Evolutionary conservation across 2,797 vertebrate species (phyloP), one percentile per base, ranked within the genome.

Genomic region (Chaetodon trifasciatus): DNA sequence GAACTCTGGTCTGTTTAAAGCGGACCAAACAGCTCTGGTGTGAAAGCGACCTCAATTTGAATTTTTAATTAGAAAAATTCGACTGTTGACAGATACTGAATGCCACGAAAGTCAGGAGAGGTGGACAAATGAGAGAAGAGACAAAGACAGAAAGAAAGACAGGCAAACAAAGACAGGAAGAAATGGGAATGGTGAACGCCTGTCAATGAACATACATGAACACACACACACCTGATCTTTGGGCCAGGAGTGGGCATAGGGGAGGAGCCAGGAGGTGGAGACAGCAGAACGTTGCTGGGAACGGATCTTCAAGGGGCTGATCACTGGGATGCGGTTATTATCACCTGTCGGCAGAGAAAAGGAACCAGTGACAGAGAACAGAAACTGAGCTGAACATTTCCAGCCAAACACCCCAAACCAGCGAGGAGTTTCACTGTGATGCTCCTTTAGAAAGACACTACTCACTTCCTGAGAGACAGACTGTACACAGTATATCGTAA

Each of bases 291-390:
- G 96, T 76, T 99, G 98, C 89, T 99, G 98, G 60, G 95, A 90
- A 72, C 98, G 96, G 60, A 99, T 99, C 95, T 97, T 98, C 79
- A 99, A 74, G 0, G 97, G 83, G 12, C 97, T 97, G 84, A 99
- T 99, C 58, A 99, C 96, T 0, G 97, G 97, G 87, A 99, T 99
- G 70, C 95, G 96, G 74, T 99, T 97, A 82, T 99, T 99, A 85
- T 99, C 98, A 70, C 98, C 98, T 99, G 82, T 3, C 13, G 17
- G 35, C 0, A 37, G 60, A 53, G 63, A 83, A 75, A 70, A 70
- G 57, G 62, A 85, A 86, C 23, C 21, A 24, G 53, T 28, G 16
- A 44, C 1, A n/a, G 47, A 53, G 67, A 82, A 83, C 0, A 85
- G 69, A 85, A 81, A 83, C 15, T 5, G 2, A 23, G 35, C 39